phyloP scores from a whole-genome alignment of 2,113 vertebrate genomes.

The Thinocorus orbignyianus region DNA sequence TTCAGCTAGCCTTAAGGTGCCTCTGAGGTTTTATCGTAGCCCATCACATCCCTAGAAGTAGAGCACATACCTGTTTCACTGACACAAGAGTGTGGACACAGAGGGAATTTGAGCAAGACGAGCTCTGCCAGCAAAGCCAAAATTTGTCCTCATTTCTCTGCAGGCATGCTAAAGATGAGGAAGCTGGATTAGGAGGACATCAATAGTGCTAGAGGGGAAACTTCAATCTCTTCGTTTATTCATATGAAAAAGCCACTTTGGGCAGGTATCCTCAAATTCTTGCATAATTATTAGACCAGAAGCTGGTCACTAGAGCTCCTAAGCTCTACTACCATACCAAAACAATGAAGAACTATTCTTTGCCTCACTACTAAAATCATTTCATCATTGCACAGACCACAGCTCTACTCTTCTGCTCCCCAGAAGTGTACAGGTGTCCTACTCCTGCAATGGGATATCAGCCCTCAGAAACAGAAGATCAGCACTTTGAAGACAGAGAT shows the following conservation, averaged over 20 bases:
- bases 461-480: background rate
- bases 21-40: background rate
- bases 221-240: background rate
- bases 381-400: background rate
- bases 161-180: background rate
- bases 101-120: background rate
- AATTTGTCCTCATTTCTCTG: background rate
- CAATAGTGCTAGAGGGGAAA: background rate
- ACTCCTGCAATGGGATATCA: background rate
- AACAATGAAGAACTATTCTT: background rate
- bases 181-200: background rate
- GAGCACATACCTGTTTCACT: background rate
- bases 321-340: background rate
- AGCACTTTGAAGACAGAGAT: background rate
- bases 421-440: background rate
- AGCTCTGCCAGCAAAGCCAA: background rate
- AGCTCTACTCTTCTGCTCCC: background rate
- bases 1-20: slow-evolving; percentile 20
- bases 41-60: background rate
- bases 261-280: background rate
- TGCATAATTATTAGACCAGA: background rate
- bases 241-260: background rate
- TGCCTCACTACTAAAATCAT: background rate
- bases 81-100: background rate
- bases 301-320: background rate